Evolutionary conservation across 2,113 vertebrate genomes (phyloP).

Genomic region (Equus quagga): DNA sequence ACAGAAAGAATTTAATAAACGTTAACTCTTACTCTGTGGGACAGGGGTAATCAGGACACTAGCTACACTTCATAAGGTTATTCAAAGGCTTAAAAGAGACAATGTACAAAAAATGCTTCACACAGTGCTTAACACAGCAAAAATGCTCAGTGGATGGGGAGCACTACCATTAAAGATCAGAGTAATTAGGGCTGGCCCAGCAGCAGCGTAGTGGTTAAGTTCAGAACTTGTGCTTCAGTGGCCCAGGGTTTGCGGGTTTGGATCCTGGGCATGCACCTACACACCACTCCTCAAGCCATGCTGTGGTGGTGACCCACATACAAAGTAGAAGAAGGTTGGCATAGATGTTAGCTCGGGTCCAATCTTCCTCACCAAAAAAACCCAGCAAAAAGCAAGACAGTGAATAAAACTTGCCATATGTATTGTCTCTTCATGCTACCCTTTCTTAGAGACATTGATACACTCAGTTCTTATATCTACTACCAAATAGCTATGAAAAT

Average conservation of each 20-base stretch:
- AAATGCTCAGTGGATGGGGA: neutral
- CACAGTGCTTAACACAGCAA: too few relatives aligned
- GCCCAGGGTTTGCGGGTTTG: too few relatives aligned
- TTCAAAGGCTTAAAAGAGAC: neutral
- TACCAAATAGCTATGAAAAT: neutral
- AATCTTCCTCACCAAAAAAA: too few relatives aligned
- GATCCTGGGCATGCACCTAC: too few relatives aligned
- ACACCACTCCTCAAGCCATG: too few relatives aligned
- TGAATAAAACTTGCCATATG: neutral
- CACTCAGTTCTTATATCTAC: neutral
- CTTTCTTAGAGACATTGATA: neutral
- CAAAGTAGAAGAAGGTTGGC: too few relatives aligned
- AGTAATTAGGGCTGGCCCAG: neutral
- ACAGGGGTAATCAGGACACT: neutral
- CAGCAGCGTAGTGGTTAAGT: too few relatives aligned
- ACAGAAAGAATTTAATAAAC: neutral
- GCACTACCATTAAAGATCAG: neutral
- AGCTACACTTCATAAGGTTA: neutral
- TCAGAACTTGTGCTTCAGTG: too few relatives aligned
- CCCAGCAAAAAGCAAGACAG: neutral
- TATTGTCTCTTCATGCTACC: neutral
- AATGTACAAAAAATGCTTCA: neutral
- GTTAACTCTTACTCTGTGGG: neutral
- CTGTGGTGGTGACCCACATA: too few relatives aligned
- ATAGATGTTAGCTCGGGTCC: too few relatives aligned